Base-by-base conservation (phyloP, 35 echinoderm and acorn worm genomes). In the Apostichopus parvimensis region DNA sequence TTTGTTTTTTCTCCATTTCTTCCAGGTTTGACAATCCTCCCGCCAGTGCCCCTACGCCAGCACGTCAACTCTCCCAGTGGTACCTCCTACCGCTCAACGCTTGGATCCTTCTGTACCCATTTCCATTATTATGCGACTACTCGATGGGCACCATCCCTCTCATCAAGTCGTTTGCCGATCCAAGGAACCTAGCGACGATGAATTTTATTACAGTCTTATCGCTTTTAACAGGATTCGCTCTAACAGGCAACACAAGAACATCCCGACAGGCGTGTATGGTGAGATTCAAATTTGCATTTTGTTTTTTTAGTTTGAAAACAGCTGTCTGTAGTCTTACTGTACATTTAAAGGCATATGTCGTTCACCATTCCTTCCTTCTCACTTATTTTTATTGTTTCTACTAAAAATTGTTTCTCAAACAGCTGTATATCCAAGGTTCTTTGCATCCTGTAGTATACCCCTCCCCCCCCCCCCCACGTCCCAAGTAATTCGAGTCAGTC, bases 101-200 rank as follows among this genome's bases (percentile, higher is more conserved):
- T 21, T 96, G 95, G 95, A 83, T 96, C 26, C 81, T 96, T 14
- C 88, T 96, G 4, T 94, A 83, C 77, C 95, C 95, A 14, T 96
- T 76, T 20, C 73, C 72, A 8, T 93, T 96, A 11, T 78, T 91
- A 72, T 96, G 95, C 94, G 95, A 96, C 91, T 96, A 90, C 80
- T 94, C 95, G 10, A 96, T 96, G 95, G 95, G 95, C 10, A 96
- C 95, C 61, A 94, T 96, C 15, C 95, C 95, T 13, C 84, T 96
- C 24, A 66, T 96, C 21, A 76, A 84, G 73, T 92, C 90, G 4
- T 57, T 93, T 12, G 24, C 56, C 56, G 95, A 96, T 88, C 93
- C 91, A 52, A 93, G 95, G 80, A 96, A 96, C 88, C 87, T 96
- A 65, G 93, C 93, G 61, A 96, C 95, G 1, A 70, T 91, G 10